These are phyloP conservation scores for Stegodyphus dumicola DNA, from an alignment of 1,140 invertebrate species.

Conservation along the genomic window DNA sequence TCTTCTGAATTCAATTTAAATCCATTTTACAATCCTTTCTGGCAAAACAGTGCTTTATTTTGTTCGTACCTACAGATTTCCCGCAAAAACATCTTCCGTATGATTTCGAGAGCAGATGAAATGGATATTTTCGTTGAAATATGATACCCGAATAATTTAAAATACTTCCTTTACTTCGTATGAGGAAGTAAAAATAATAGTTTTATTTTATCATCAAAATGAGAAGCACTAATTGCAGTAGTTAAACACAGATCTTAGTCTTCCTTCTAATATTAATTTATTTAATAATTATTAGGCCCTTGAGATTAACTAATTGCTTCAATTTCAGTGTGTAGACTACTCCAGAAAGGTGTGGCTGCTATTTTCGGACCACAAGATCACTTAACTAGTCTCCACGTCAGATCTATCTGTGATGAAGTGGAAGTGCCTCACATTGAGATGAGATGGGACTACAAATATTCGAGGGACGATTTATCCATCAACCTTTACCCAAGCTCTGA, in stretches of 20 bases:
- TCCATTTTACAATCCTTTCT: too few relatives aligned
- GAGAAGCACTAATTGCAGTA: too few relatives aligned
- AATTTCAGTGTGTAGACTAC: constrained; percentile 83
- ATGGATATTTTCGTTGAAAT: too few relatives aligned
- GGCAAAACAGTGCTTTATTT: too few relatives aligned
- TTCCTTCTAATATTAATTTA: background rate
- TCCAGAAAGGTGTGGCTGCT: constrained; percentile 87
- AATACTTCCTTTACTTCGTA: too few relatives aligned
- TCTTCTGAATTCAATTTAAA: too few relatives aligned
- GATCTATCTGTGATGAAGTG: constrained; percentile 95
- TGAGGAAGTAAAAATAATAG: too few relatives aligned
- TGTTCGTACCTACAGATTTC: too few relatives aligned
- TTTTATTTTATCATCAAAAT: too few relatives aligned
- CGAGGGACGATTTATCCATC: constrained; percentile 87
- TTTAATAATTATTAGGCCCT: background rate
- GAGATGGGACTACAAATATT: constrained; percentile 84
- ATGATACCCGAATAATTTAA: too few relatives aligned
- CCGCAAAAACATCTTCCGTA: too few relatives aligned
- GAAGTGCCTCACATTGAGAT: constrained; percentile 95
- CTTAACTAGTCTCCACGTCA: constrained; percentile 90
- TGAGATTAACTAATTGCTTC: background rate
- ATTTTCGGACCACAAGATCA: constrained; percentile 93
- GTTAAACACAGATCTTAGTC: background rate
- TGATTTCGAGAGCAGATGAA: too few relatives aligned
- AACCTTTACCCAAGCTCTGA: constrained; percentile 95